A percentile compares a stretch with the other conserved stretches of the same genome.
Evolutionary conservation across 2,113 vertebrate genomes (phyloP).

Genomic region (Pedetes capensis): DNA sequence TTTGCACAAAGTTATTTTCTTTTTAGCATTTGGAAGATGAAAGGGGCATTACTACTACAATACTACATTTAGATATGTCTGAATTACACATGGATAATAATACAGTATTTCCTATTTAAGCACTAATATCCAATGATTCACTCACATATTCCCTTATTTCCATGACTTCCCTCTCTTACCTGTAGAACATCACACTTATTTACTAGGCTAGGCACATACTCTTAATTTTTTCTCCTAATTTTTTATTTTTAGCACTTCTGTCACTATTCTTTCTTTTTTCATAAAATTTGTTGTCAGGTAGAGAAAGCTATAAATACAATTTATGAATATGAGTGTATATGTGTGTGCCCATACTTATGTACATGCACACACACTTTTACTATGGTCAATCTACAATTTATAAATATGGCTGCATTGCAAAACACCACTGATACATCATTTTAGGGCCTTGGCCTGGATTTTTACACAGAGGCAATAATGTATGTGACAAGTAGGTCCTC

Average conservation of each 20-base stretch:
- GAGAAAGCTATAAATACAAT: background rate
- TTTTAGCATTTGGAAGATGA: background rate
- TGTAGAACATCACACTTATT: background rate
- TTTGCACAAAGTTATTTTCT: background rate
- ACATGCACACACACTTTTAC: background rate
- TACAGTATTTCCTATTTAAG: constrained; percentile 12
- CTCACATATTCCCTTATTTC: background rate
- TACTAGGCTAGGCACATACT: background rate
- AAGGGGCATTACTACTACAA: background rate
- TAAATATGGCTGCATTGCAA: background rate
- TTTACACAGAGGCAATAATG: background rate
- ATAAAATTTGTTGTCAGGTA: too few species aligned
- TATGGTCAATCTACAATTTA: background rate
- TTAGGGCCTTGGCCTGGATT: background rate
- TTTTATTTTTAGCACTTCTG: constrained; percentile 28
- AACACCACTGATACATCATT: background rate
- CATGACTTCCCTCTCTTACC: background rate
- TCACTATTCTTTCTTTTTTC: background rate
- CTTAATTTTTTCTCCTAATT: constrained; percentile 11
- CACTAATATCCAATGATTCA: background rate
- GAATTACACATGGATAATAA: background rate
- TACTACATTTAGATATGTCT: background rate
- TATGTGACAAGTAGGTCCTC: background rate
- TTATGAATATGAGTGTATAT: background rate
- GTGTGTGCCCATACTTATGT: background rate